phyloP scores from a whole-genome alignment of 2,888 invertebrate genomes.

The Leptura quadrifasciata region DNA sequence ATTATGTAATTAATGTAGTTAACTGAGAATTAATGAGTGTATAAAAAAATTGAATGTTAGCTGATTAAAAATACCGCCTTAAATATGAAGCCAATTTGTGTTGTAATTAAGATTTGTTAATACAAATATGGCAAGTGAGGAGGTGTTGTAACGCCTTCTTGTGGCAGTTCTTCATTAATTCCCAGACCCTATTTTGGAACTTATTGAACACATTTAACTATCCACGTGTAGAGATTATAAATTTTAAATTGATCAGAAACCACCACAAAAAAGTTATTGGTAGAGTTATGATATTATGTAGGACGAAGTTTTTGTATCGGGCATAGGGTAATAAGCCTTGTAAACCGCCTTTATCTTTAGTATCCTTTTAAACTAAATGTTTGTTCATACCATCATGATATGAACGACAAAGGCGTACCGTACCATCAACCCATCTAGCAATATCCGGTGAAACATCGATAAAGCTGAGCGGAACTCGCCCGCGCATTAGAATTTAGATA shows the following conservation, averaged over 20 bases:
- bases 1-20: background rate
- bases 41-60: background rate
- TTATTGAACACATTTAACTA: background rate
- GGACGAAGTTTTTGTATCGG: background rate
- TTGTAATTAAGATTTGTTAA: background rate
- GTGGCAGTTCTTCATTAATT: background rate
- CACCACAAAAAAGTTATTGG: too few species aligned
- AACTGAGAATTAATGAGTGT: background rate
- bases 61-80: background rate
- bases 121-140: background rate
- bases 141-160: background rate
- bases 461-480: constrained; percentile 39
- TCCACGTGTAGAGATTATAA: too few species aligned
- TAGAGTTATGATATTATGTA: background rate
- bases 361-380: background rate
- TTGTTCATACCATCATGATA: background rate
- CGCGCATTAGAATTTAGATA: constrained; percentile 35
- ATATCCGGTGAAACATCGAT: constrained; percentile 43
- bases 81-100: background rate
- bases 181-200: background rate
- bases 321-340: background rate
- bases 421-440: constrained; percentile 24
- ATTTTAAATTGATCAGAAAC: too few species aligned
- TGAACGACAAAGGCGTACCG: constrained; percentile 24
- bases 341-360: background rate